Evolutionary conservation across 1,140 invertebrate species (phyloP), one percentile per base, ranked within the genome.

Genomic region (Popillia japonica): DNA sequence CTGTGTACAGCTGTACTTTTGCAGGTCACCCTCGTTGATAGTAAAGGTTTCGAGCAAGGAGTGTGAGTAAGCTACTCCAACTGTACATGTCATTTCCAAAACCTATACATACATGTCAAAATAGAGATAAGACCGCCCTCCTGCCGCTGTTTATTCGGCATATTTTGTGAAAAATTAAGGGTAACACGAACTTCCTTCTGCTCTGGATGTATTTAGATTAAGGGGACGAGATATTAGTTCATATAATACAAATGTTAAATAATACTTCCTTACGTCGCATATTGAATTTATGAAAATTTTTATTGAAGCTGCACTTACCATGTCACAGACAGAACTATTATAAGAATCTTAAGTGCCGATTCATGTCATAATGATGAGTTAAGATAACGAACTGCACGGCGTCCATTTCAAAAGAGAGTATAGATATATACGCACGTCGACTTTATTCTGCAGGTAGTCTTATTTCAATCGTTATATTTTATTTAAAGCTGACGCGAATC

Each of bases 61-160:
- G 72, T 41, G n/a, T 17, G 42, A 22, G 72, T 48, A 8, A 72
- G 40, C 40, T 27, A 41, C 72, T 42, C 40, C 14, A 42, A 42
- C 34, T 40, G 40, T 48, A 41, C 72, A 41, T 74, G 40, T 40
- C 72, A 42, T 48, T 74, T 74, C 42, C 42, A 42, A n/a, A 41
- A 41, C 72, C 34, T 22, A 42, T 74, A 42, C 14, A n/a, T 68
- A 68, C 61, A 68, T 74, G 77, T 78, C 77, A 74, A 78, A 78
- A 74, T 41, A 61, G n/a, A 78, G 68, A 78, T 78, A 73, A 78
- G 41, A 27, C n/a, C 40, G 1, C n/a, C 72, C 40, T 34, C 27
- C 72, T 34, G 8, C 8, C 27, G 9, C 68, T 44, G 74, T 44
- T 48, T 48, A 61, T 34, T 40, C 8, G 10, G 10, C n/a, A 17